Conservation (phyloP, 2,888 invertebrate genomes). For the Andrena chrysosceles region DNA sequence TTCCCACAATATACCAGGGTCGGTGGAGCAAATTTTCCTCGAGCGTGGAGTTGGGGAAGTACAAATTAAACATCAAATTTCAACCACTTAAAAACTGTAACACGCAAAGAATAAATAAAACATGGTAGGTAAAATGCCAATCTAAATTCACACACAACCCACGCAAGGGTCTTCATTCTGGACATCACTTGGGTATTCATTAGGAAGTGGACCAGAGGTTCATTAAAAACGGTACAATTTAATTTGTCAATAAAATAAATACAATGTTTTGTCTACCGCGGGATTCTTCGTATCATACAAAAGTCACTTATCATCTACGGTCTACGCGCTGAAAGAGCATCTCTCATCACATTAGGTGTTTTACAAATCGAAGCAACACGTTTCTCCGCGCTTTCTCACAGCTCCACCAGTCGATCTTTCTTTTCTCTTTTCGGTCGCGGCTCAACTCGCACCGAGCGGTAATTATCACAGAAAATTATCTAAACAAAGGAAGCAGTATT, state of each 20-base stretch:
- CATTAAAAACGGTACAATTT: constrained; percentile 53
- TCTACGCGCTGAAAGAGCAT: constrained; percentile 11
- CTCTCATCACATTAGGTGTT: constrained; percentile 2
- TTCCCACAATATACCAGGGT: too few relatives aligned
- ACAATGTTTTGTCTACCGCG: constrained; percentile 42
- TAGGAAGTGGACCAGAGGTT: constrained; percentile 1
- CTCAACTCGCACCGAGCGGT: not conserved
- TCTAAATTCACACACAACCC: too few relatives aligned
- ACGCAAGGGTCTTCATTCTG: too few relatives aligned
- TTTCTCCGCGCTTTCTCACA: not conserved
- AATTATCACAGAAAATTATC: constrained; percentile 34
- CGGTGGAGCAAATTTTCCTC: too few relatives aligned
- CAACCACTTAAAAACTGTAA: too few relatives aligned
- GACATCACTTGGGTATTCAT: too few relatives aligned
- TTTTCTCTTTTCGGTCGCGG: not conserved
- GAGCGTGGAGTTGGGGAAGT: too few relatives aligned
- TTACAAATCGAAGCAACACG: constrained; percentile 4
- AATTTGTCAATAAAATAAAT: constrained; percentile 63
- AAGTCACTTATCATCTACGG: constrained; percentile 35
- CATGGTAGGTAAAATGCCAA: too few relatives aligned
- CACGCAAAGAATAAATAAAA: too few relatives aligned
- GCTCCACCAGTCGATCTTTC: not conserved
- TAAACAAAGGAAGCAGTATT: not conserved
- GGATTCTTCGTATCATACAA: constrained; percentile 39
- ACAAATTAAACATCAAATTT: too few relatives aligned